phyloP scores from a whole-genome alignment of 2,797 vertebrate species.

The Clamator glandarius region DNA sequence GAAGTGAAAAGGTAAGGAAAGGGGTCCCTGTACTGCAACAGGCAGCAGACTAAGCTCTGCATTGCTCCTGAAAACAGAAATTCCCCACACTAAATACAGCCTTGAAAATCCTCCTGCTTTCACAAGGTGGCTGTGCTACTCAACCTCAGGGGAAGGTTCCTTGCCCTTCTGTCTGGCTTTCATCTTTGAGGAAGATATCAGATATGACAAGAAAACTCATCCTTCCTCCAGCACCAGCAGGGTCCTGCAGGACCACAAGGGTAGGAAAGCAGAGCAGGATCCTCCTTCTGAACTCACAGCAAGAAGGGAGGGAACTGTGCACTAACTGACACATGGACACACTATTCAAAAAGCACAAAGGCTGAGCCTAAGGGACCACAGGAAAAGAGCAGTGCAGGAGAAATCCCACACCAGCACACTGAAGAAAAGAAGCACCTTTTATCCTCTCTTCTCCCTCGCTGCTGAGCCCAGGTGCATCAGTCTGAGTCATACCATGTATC shows the following conservation, averaged over 20 bases:
- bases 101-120: background rate
- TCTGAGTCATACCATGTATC: background rate
- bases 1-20: background rate
- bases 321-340: background rate
- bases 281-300: background rate
- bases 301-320: background rate
- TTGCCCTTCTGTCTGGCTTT: background rate
- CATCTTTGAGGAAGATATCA: background rate
- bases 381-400: background rate
- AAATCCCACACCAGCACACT: background rate
- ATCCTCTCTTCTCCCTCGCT: background rate
- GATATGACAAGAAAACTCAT: background rate
- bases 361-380: background rate
- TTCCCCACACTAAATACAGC: background rate
- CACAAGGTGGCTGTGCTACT: background rate
- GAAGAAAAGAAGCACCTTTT: background rate
- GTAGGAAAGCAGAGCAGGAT: background rate
- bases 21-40: background rate
- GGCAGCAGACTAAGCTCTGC: background rate
- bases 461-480: background rate
- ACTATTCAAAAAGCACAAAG: background rate
- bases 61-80: background rate
- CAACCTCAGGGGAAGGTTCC: background rate
- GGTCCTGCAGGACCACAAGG: background rate
- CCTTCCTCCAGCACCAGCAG: background rate